phyloP scores from a whole-genome alignment of 2,888 invertebrate genomes.

The Drosophila mimica region DNA sequence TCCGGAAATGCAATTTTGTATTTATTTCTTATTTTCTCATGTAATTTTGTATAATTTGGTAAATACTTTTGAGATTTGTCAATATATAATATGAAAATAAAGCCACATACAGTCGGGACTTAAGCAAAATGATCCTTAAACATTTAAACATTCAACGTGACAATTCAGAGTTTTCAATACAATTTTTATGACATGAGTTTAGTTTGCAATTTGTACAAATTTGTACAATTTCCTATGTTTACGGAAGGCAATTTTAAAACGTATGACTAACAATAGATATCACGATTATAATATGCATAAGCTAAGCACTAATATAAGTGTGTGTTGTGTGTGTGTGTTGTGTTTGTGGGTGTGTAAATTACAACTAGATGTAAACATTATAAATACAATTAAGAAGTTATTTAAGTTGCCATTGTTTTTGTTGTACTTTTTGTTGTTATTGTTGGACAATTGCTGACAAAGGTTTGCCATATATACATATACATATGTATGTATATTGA shows the following conservation, averaged over 20 bases:
- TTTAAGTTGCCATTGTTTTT: slow-evolving; percentile 14
- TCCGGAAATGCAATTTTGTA: slow-evolving; percentile 47
- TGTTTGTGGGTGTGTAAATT: slow-evolving; percentile 16
- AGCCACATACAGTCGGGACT: slow-evolving; percentile 24
- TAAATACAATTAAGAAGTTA: slow-evolving; percentile 34
- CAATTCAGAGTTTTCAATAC: slow-evolving; percentile 19
- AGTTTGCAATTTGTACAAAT: too few species aligned
- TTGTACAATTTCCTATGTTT: too few species aligned
- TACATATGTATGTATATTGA: slow-evolving; percentile 17
- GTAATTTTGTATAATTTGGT: slow-evolving; percentile 16
- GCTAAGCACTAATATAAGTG: slow-evolving; percentile 14
- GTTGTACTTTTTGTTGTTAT: slow-evolving; percentile 19
- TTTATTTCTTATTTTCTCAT: slow-evolving; percentile 18
- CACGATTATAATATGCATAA: slow-evolving; percentile 23
- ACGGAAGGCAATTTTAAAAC: not conserved
- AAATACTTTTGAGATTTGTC: slow-evolving; percentile 36
- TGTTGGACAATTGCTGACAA: not conserved
- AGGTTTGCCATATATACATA: not conserved
- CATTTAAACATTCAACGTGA: slow-evolving; percentile 38
- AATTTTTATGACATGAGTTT: too few species aligned
- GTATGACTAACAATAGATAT: slow-evolving; percentile 8
- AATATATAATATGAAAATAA: slow-evolving; percentile 10
- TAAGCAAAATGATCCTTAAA: not conserved
- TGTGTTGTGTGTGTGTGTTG: slow-evolving; percentile 5
- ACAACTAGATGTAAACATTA: slow-evolving; percentile 34